These are phyloP conservation scores for Callipepla squamata DNA, from an alignment of 2,113 vertebrate genomes.

Conservation along the genomic window DNA sequence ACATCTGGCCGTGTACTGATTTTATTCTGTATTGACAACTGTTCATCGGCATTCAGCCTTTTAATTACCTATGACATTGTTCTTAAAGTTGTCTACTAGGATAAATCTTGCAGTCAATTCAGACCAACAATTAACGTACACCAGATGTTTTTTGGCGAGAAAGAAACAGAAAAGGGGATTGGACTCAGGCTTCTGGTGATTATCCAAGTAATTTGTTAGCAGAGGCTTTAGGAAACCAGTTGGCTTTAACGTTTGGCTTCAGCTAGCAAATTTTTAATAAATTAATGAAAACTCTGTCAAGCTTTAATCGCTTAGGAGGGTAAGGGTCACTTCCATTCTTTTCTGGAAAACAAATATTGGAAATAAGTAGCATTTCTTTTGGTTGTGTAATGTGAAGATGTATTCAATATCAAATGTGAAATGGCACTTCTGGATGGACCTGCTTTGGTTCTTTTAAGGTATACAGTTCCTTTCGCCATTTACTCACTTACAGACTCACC, in stretches of 20 bases:
- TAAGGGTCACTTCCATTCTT: background rate
- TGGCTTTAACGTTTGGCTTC: slow-evolving; percentile 37
- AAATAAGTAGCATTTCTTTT: slow-evolving; percentile 47
- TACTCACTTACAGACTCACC: background rate
- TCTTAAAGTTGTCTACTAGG: background rate
- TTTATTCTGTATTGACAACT: slow-evolving; percentile 12
- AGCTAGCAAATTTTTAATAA: slow-evolving; percentile 28
- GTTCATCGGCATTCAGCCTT: background rate
- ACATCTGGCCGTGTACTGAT: background rate
- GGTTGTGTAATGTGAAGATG: slow-evolving; percentile 1
- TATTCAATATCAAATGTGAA: background rate
- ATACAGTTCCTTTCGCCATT: background rate
- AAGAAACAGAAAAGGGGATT: slow-evolving; percentile 1
- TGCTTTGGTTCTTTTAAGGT: background rate
- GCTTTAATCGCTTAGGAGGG: slow-evolving; percentile 22
- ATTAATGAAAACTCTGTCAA: slow-evolving; percentile 44
- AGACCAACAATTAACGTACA: slow-evolving; percentile 2
- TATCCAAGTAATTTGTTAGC: slow-evolving; percentile 56
- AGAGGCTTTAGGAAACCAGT: slow-evolving; percentile 23
- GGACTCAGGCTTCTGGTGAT: background rate
- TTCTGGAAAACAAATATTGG: slow-evolving; percentile 39
- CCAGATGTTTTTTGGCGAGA: slow-evolving; percentile 33
- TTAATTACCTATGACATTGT: background rate
- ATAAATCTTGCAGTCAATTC: background rate
- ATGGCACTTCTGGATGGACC: background rate